Evolutionary conservation across 1,140 invertebrate species (phyloP), one percentile per base, ranked within the genome.

Genomic region (Hyphantria cunea): DNA sequence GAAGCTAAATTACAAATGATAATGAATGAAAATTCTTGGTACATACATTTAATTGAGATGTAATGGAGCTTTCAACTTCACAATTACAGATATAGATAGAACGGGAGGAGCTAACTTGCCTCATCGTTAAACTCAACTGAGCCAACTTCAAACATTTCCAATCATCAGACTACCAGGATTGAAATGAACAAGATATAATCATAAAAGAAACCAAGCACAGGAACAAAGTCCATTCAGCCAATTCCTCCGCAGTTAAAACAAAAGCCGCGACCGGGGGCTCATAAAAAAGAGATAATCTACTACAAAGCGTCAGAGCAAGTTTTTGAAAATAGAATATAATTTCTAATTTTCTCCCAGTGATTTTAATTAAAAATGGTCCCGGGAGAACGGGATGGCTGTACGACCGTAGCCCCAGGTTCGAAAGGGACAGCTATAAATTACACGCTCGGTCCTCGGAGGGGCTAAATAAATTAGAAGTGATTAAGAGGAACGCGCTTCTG

Each of bases 261-360:
- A 60, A 86, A 88, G 69, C 72, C 76, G 74, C 86, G 84, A 75
- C 81, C 76, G 33, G 88, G 85, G 86, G 77, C 86, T 86, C 84
- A 88, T 90, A 90, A 90, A 90, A 89, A 89, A 84, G 66, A 87
- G 80, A 87, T 90, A 87, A 90, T 89, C 86, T 84, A 81, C 78
- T 63, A 84, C 88, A 88, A 89, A 89, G 74, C 88, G 84, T 83
- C 82, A 83, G 85, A 84, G 78, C 87, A 88, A 90, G 85, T 89
- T 89, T 88, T 84, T 82, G 85, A 84, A 90, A 90, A 90, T 90
- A 90, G 88, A 90, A 90, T 90, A 90, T 90, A 90, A 90, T 90
- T 90, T 89, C 88, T 90, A 88, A 90, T 90, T 89, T 86, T 90
- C 86, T 89, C 85, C 63, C 80, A 79, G 80, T 82, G 84, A 84